Evolutionary conservation across 2,113 vertebrate species (phyloP), one percentile per base, ranked within the genome.

Genomic region (Rhynchomys soricoides): DNA sequence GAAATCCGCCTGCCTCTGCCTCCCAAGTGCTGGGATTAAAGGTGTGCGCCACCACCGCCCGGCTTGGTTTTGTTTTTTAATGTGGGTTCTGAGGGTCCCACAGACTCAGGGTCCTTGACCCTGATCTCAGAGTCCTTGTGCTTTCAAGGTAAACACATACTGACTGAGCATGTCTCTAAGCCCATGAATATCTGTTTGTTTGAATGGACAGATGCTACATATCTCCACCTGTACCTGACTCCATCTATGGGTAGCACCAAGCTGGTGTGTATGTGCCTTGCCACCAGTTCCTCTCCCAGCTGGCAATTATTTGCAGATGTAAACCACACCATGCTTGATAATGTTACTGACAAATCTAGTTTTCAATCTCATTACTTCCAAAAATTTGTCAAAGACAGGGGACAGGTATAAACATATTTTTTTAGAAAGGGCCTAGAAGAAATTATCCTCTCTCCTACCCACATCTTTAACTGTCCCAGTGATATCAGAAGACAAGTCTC

Each of bases 381-480:
- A 95, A 95, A 97, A 97, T 1, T 77, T 94, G 95, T 95, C 95
- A 59, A 96, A 97, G 96, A 96, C 96, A 97, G 96, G 88, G 89
- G 95, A 86, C 71, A 89, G 66, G 88, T 96, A 86, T 75, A 85
- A 97, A 96, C 77, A 95, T 57, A 12, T 97, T 97, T 98, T 97
- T 94, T 95, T 97, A 97, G 95, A 96, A 95, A 97, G 88, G 55
- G 24, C 92, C 71, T 71, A 16, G 90, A 82, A 96, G 94, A 92
- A 94, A 64, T 86, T 92, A 73, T 48, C 81, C 81, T 96, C 85
- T 50, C 7, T 6, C 59, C 83, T 89, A 78, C 43, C 48, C 86
- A 83, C 13, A 81, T 86, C 75, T 70, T 92, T 91, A 81, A 29
- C 73, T 93, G 37, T 75, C 81, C 93, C 86, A 91, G 9, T 87